phyloP scores from a whole-genome alignment of 2,888 invertebrate species.

The Schrankia costaestrigalis region DNA sequence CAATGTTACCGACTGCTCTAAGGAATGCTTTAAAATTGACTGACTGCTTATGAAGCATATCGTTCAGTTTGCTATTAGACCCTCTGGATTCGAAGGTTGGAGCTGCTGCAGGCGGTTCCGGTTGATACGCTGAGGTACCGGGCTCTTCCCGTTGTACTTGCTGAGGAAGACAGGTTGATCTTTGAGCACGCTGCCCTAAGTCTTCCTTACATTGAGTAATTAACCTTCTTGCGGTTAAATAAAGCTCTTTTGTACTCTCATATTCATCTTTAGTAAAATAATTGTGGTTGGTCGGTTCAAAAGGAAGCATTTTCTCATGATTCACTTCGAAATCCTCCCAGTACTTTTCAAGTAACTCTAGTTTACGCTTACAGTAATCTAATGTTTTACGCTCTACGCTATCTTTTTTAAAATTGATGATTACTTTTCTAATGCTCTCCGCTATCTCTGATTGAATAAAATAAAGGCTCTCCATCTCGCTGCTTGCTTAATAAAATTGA shows the following conservation, averaged over 20 bases:
- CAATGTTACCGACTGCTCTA: not conserved
- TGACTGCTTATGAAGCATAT: slow-evolving; percentile 1
- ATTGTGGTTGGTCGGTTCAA: slow-evolving; percentile 1
- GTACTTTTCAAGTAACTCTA: slow-evolving; percentile 1
- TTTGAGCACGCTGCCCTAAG: no score
- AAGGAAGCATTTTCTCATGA: not conserved
- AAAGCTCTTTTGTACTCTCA: not conserved
- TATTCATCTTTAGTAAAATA: slow-evolving; percentile 1
- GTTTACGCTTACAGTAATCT: slow-evolving; percentile 5
- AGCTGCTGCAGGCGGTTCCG: not conserved
- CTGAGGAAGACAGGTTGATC: no score
- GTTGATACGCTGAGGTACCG: not conserved
- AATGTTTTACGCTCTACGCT: slow-evolving; percentile 4
- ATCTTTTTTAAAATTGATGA: slow-evolving; percentile 3
- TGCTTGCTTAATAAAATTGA: no score
- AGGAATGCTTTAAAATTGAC: slow-evolving; percentile 5
- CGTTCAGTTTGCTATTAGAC: slow-evolving; percentile 1
- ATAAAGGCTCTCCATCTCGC: slow-evolving; percentile 1
- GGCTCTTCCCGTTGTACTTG: not conserved
- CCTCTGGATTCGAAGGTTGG: not conserved
- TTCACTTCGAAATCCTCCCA: slow-evolving; percentile 2
- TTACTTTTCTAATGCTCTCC: not conserved
- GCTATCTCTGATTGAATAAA: slow-evolving; percentile 1
- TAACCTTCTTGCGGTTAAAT: not conserved
- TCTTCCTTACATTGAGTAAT: no score